These are phyloP conservation scores for Chaetorhynchus papuensis DNA, from an alignment of 2,113 vertebrate genomes.

Conservation along the genomic window DNA sequence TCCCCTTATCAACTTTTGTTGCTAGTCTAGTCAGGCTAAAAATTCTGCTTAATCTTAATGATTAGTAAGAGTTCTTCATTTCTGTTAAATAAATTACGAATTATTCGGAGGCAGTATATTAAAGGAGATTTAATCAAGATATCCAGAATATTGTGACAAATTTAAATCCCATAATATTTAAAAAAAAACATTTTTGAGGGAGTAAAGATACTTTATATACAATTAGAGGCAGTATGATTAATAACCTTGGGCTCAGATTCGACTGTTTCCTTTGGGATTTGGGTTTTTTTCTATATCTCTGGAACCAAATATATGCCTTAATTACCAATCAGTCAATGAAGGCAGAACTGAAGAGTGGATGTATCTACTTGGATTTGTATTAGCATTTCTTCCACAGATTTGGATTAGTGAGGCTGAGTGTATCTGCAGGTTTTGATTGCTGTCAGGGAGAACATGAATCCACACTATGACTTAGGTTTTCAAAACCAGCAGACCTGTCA, in stretches of 20 bases:
- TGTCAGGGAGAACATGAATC: background rate
- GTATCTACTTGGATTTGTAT: background rate
- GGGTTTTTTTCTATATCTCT: background rate
- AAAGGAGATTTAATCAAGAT: constrained; percentile 65
- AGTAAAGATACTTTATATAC: constrained; percentile 48
- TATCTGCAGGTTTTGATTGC: background rate
- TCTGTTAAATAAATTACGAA: constrained; percentile 54
- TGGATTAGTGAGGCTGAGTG: background rate
- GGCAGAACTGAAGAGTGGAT: background rate
- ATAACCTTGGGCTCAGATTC: constrained; percentile 49
- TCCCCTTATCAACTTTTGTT: constrained; percentile 26
- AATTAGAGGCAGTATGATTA: constrained; percentile 44
- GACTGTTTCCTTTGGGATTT: background rate
- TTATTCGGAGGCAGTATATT: constrained; percentile 21
- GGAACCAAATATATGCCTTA: constrained; percentile 39
- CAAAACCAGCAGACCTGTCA: background rate
- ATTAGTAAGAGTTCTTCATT: constrained; percentile 51
- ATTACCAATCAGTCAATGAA: constrained; percentile 40
- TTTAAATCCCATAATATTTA: constrained; percentile 49
- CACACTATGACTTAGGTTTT: background rate
- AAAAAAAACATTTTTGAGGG: constrained; percentile 7
- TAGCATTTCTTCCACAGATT: background rate
- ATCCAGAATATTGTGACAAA: constrained; percentile 60
- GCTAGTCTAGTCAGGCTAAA: constrained; percentile 40
- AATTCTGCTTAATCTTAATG: constrained; percentile 58